Percentiles rank a stretch among this genome's conserved stretches.
Conservation (phyloP, 2,888 invertebrate species). For the Epinotia brunnichana region DNA sequence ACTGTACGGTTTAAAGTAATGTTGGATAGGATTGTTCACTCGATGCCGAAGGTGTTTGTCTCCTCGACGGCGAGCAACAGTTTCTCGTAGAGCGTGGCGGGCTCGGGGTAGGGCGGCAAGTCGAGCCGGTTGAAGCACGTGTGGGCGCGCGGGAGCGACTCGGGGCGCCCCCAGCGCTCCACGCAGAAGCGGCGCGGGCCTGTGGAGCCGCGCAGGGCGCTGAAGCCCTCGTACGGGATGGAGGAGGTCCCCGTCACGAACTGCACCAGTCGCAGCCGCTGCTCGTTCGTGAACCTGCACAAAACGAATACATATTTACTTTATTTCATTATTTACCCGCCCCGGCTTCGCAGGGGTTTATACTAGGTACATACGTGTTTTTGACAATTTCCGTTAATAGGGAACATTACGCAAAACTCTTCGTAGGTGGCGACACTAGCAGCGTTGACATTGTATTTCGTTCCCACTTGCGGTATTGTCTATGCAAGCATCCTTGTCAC, state of each 20-base stretch:
- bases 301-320: not conserved
- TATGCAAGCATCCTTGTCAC: too few species aligned
- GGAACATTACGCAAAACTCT: too few species aligned
- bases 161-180: constrained; percentile 98
- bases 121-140: constrained; percentile 99
- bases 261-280: constrained; percentile 94
- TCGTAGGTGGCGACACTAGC: too few species aligned
- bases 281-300: constrained; percentile 94
- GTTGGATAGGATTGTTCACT: too few species aligned
- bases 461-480: too few species aligned
- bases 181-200: constrained; percentile 98
- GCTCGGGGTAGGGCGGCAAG: constrained; percentile 97
- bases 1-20: too few species aligned
- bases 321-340: too few species aligned
- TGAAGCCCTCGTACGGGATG: constrained; percentile 98
- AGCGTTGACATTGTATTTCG: too few species aligned
- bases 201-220: constrained; percentile 96
- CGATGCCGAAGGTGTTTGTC: constrained; percentile 98
- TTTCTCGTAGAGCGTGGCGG: constrained; percentile 95
- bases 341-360: too few species aligned
- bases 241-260: constrained; percentile 99
- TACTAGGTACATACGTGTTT: too few species aligned
- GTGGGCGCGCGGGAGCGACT: constrained; percentile 97
- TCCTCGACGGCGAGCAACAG: constrained; percentile 96
- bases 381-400: too few species aligned